Conservation (phyloP, 2,113 vertebrate genomes). For the Hemibagrus wyckioides region DNA sequence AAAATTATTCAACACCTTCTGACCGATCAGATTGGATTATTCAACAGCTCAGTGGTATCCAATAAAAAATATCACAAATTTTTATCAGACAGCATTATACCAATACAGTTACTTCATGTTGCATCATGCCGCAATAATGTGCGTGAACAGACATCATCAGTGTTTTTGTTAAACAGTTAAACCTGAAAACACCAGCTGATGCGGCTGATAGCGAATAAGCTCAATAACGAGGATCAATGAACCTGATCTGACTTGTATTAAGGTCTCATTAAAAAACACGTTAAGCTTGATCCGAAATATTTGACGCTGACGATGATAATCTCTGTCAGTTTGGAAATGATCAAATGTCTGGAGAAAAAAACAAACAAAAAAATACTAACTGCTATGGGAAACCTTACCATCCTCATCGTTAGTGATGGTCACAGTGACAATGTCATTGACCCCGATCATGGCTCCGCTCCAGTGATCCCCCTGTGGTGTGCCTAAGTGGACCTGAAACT, state of each 20-base stretch:
- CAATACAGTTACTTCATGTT: neutral
- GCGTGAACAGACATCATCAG: neutral
- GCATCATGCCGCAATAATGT: neutral
- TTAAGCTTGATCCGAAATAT: neutral
- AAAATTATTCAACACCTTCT: neutral
- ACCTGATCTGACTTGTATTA: neutral
- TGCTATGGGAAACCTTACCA: slow-evolving; percentile 71
- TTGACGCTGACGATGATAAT: neutral
- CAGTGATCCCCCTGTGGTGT: slow-evolving; percentile 90
- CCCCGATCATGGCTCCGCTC: slow-evolving; percentile 90
- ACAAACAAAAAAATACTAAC: too few relatives aligned
- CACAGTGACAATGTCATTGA: slow-evolving; percentile 77
- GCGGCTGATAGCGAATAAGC: neutral
- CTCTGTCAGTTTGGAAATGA: neutral
- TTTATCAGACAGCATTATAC: neutral
- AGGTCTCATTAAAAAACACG: neutral
- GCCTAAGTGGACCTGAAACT: slow-evolving; percentile 86
- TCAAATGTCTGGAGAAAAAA: neutral
- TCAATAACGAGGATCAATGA: neutral
- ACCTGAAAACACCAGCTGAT: neutral
- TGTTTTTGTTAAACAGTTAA: neutral
- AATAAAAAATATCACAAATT: neutral
- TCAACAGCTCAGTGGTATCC: neutral
- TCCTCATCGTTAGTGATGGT: slow-evolving; percentile 94
- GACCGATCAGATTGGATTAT: neutral